Base-by-base conservation (phyloP, 2,113 vertebrate species). In the Cebidichthys violaceus region DNA sequence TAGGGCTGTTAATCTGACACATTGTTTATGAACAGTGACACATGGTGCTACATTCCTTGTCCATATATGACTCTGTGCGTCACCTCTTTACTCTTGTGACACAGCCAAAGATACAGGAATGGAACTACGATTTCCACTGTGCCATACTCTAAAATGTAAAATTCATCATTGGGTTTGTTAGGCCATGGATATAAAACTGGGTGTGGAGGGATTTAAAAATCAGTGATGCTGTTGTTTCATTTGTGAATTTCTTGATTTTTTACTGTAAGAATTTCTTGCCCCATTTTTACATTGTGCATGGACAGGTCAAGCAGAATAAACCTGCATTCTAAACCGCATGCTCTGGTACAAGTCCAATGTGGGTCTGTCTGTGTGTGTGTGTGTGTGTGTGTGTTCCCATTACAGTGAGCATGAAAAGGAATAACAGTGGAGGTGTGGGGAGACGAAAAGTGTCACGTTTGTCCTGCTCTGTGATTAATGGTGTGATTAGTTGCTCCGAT, bases 51-150 rank as follows among this genome's bases (percentile, higher is more conserved):
- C 90, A 91, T 94, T 96, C 95, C 91, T 94, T 97, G 90, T 90
- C 96, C 92, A 90, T 96, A 96, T 96, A 96, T 93, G 95, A 93
- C 93, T 74, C 68, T 68, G 20, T 64, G 61, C 91, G 90, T 95
- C 94, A 93, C 91, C 86, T 89, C 92, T 95, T 96, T 93, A 93
- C 68, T 96, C 90, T 95, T 96, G 96, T 96, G 96, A 95, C 92
- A 93, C 93, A 92, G 66, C 81, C 77, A 87, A 94, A 95, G 94
- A 96, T 95, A 95, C 95, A 96, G 94, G 92, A 94, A 93, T 91
- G 88, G 93, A 92, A 89, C 71, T 91, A 81, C 77, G 82, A 90
- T 94, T 95, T 88, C 69, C 45, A 69, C 52, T 70, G 50, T 82
- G 31, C 37, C 54, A 31, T 6, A 24, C 31, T 1, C 2, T 57